phyloP scores from a whole-genome alignment of 1,140 invertebrate genomes.

The Ceratina japonica region DNA sequence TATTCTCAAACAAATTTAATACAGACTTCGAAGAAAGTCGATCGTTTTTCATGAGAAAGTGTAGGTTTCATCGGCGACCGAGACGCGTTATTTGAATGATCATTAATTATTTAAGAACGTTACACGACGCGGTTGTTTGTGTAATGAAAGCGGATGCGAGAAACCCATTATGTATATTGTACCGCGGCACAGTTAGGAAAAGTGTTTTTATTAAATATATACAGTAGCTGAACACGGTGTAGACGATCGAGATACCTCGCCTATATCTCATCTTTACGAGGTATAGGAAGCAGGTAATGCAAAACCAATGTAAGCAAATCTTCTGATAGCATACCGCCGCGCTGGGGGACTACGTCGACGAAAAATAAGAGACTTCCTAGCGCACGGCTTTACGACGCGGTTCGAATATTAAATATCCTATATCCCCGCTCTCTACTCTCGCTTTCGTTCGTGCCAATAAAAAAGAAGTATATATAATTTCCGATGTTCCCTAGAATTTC shows the following conservation, averaged over 20 bases:
- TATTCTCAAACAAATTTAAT: too few relatives aligned
- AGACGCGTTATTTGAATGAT: too few relatives aligned
- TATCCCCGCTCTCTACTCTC: neutral
- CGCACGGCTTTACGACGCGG: neutral
- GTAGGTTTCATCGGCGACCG: too few relatives aligned
- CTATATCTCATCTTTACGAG: slow-evolving; percentile 3
- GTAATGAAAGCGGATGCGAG: neutral
- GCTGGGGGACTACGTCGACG: neutral
- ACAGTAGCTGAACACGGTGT: neutral
- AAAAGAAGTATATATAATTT: too few relatives aligned
- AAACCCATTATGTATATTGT: neutral
- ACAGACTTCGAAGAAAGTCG: too few relatives aligned
- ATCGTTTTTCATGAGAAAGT: too few relatives aligned
- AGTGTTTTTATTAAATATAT: slow-evolving; percentile 5
- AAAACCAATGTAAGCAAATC: slow-evolving; percentile 49
- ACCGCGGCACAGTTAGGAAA: too few relatives aligned
- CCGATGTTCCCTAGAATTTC: too few relatives aligned
- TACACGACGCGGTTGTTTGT: neutral
- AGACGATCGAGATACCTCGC: slow-evolving; percentile 12
- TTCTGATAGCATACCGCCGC: neutral
- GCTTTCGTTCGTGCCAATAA: neutral
- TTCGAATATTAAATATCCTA: slow-evolving; percentile 22
- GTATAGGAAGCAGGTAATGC: slow-evolving; percentile 32
- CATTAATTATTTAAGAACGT: too few relatives aligned
- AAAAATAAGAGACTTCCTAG: slow-evolving; percentile 35